A percentile compares a stretch with the other conserved stretches of the same genome.
Conservation (phyloP, 2,797 vertebrate genomes). For the Luscinia megarhynchos region DNA sequence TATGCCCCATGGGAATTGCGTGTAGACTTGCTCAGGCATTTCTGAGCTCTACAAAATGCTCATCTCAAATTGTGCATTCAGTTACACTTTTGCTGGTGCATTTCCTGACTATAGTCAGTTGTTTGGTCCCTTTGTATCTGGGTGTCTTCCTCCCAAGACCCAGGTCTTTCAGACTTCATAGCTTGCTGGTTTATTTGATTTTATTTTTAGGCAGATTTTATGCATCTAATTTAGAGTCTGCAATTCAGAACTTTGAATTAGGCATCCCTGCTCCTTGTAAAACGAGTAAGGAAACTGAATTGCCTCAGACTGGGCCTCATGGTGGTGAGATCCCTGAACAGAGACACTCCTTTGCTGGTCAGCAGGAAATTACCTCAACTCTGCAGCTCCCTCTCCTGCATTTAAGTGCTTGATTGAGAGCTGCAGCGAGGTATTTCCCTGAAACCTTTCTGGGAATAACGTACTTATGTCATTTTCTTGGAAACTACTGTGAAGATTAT, state of each 20-base stretch:
- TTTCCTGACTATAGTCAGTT: background rate
- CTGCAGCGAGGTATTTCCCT: slow-evolving; percentile 64
- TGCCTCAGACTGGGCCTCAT: background rate
- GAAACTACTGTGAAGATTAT: slow-evolving; percentile 30
- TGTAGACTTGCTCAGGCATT: background rate
- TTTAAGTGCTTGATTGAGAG: slow-evolving; percentile 23
- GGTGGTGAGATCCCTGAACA: background rate
- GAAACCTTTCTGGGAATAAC: slow-evolving; percentile 67
- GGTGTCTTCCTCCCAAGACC: background rate
- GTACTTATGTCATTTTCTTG: slow-evolving; percentile 67
- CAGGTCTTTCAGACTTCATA: background rate
- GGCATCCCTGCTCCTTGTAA: background rate
- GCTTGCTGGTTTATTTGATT: background rate
- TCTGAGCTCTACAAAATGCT: background rate
- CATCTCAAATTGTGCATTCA: background rate
- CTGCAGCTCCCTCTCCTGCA: slow-evolving; percentile 2
- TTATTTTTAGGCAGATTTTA: background rate
- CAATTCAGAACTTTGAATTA: background rate
- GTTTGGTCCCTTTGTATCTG: background rate
- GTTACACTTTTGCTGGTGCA: background rate
- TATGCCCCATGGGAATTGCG: background rate
- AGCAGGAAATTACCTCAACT: slow-evolving; percentile 7
- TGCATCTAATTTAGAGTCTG: background rate
- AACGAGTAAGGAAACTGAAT: background rate
- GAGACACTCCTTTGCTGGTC: slow-evolving; percentile 19